Base-by-base conservation (phyloP, 2,888 invertebrate species). In the Drosophila neotestacea region DNA sequence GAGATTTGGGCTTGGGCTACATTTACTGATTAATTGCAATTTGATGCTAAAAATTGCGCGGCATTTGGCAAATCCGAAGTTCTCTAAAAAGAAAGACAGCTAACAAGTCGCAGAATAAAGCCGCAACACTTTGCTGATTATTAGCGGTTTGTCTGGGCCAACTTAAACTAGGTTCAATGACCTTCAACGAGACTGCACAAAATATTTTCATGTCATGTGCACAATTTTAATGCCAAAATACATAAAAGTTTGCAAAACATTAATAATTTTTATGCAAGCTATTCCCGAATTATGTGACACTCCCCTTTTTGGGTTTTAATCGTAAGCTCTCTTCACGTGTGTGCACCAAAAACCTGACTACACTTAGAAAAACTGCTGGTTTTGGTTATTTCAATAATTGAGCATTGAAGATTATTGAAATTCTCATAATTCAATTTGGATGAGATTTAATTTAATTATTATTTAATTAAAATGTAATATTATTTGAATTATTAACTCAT, bases 31-130 rank as follows among this genome's bases (percentile, higher is more conserved):
- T 85, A 86, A 85, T 85, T 86, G 75, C 84, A 77, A 85, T 85
- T 85, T 86, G 79, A 85, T 86, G 84, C 84, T 86, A 85, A 86
- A 83, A 85, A 85, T 84, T 86, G 84, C 77, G 3, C 28, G 48
- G 60, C 66, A 68, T 69, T 80, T 82, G 67, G 55, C 59, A 32
- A 61, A 64, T 36, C 28, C 39, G 46, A 51, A 54, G 65, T 28
- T 59, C 46, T 42, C 39, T 34, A n/a, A 22, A 22, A 4, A 47
- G 38, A 48, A 16, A 60, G 51, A 64, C 73, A 67, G 61, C 74
- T 27, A 63, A 70, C 51, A 73, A 30, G 30, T 16, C 62, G 41
- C 11, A 5, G 30, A 11, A 39, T 16, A 52, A 34, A 60, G 28
- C n/a, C 44, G 27, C n/a, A 55, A 34, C 6, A 44, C 13, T 16